phyloP scores from a whole-genome alignment of 2,888 invertebrate genomes.

The Sisyra nigra region DNA sequence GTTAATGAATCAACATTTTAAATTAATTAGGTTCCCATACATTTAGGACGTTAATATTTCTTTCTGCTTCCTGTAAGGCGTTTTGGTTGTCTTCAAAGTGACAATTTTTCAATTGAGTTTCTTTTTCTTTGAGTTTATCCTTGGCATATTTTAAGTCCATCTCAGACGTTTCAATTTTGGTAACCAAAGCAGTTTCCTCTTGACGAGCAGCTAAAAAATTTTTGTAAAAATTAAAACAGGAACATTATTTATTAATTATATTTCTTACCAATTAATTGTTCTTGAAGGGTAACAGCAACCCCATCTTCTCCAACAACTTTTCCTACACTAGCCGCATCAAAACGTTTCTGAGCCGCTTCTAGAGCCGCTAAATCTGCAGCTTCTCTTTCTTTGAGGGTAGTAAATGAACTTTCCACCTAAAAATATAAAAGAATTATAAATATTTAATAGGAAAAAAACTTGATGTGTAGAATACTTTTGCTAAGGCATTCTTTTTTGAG shows the following conservation, averaged over 20 bases:
- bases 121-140: slow-evolving; percentile 43
- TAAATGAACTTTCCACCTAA: slow-evolving; percentile 44
- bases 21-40: too few relatives aligned
- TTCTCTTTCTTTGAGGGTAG: slow-evolving; percentile 49
- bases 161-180: slow-evolving; percentile 58
- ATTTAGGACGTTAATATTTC: slow-evolving; percentile 37
- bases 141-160: slow-evolving; percentile 55
- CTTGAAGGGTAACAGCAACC: slow-evolving; percentile 68
- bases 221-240: background rate
- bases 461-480: slow-evolving; percentile 24
- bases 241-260: background rate
- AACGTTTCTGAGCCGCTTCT: slow-evolving; percentile 55
- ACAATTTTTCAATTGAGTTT: slow-evolving; percentile 43
- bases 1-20: slow-evolving; percentile 1
- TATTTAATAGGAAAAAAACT: background rate
- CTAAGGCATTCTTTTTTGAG: slow-evolving; percentile 42
- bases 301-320: slow-evolving; percentile 63
- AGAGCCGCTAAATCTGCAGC: slow-evolving; percentile 48
- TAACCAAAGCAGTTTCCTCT: slow-evolving; percentile 56
- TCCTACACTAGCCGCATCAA: slow-evolving; percentile 74
- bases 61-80: slow-evolving; percentile 36
- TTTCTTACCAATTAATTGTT: slow-evolving; percentile 64
- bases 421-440: background rate
- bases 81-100: slow-evolving; percentile 49
- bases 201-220: slow-evolving; percentile 49